Evolutionary conservation across 2,113 vertebrate genomes (phyloP).

Genomic region (Chinchilla lanigera): DNA sequence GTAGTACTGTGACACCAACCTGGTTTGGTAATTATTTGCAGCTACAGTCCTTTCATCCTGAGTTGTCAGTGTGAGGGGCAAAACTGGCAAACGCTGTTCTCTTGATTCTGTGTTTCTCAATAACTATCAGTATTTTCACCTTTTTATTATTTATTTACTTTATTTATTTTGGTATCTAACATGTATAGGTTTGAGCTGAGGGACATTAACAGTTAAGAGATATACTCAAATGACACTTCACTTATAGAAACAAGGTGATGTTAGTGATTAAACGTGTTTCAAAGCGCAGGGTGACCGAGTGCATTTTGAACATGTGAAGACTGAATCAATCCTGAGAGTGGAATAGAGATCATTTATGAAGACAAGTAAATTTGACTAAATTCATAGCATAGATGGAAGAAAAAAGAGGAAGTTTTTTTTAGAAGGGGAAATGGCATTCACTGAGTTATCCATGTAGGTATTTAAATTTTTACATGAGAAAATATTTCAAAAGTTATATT

Average conservation of each 20-base stretch:
- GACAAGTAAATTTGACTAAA: background rate
- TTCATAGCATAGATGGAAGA: background rate
- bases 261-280: conserved; percentile 24
- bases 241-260: background rate
- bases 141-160: background rate
- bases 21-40: background rate
- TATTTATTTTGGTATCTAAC: background rate
- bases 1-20: background rate
- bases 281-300: conserved; percentile 42
- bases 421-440: background rate
- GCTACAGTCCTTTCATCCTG: background rate
- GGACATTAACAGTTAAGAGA: background rate
- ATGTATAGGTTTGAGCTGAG: background rate
- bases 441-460: background rate
- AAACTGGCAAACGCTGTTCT: background rate
- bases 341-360: conserved; percentile 53
- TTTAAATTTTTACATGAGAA: background rate
- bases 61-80: background rate
- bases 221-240: conserved; percentile 3
- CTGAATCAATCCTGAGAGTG: conserved; percentile 60
- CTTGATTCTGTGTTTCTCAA: background rate
- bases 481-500: background rate
- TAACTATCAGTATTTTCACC: background rate
- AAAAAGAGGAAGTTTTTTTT: background rate
- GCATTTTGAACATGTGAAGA: conserved; percentile 26